Evolutionary conservation across 2,113 vertebrate genomes (phyloP).

Genomic region (Indicator maculatus): DNA sequence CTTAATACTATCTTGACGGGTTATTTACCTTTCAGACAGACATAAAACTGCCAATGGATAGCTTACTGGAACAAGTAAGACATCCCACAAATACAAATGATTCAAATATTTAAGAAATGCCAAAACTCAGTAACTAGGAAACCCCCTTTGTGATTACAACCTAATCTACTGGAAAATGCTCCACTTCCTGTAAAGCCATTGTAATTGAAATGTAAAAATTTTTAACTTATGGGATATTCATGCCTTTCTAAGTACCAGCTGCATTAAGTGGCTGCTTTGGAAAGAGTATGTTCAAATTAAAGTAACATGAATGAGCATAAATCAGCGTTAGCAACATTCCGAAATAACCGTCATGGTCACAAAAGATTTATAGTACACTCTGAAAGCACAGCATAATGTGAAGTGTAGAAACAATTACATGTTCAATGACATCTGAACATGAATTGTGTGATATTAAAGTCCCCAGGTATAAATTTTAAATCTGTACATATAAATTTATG

Average conservation of each 20-base stretch:
- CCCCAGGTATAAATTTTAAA: constrained; percentile 80
- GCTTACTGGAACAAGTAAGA: background rate
- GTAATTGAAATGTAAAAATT: constrained; percentile 66
- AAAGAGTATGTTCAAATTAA: constrained; percentile 78
- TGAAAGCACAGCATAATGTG: constrained; percentile 78
- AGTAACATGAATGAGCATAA: constrained; percentile 78
- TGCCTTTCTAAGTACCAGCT: constrained; percentile 64
- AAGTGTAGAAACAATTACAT: constrained; percentile 83
- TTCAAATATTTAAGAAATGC: too few relatives aligned
- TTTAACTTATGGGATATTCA: constrained; percentile 70
- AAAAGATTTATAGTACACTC: constrained; percentile 76
- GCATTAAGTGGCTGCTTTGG: constrained; percentile 67
- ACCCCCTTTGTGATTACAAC: background rate
- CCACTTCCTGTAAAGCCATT: constrained; percentile 44
- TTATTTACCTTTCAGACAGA: background rate
- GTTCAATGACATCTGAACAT: constrained; percentile 77
- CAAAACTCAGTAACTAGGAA: background rate
- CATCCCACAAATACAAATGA: background rate
- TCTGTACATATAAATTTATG: constrained; percentile 77
- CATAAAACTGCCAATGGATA: background rate
- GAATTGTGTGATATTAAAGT: constrained; percentile 76
- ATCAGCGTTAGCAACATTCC: constrained; percentile 75
- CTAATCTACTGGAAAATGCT: constrained; percentile 39
- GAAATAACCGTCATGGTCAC: constrained; percentile 73
- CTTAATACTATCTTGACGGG: background rate